Evolutionary conservation across 64 coral and sea anemone genomes (phyloP).

Genomic region (Stylophora pistillata): DNA sequence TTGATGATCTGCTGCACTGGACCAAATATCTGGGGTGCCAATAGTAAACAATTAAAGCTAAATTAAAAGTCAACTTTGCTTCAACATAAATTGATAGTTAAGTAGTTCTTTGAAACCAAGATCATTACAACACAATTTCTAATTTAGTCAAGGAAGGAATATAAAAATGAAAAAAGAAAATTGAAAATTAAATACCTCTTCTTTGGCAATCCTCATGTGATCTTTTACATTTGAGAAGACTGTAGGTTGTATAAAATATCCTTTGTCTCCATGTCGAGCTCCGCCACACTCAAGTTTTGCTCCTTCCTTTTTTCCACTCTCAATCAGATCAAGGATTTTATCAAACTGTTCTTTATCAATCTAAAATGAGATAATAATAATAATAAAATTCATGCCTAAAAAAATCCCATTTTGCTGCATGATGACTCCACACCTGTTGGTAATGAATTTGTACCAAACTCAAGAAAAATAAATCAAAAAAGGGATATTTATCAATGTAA

Average conservation of each 20-base stretch:
- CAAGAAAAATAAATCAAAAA: no score
- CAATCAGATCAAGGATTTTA: conserved; percentile 89
- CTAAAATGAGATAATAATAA: not conserved
- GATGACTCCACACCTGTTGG: no score
- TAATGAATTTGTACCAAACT: no score
- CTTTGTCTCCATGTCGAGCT: conserved; percentile 73
- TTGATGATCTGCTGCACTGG: conserved; percentile 96
- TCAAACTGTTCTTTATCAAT: conserved; percentile 89
- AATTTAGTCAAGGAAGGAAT: not conserved
- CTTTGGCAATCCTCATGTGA: conserved; percentile 87
- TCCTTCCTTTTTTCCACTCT: conserved; percentile 92
- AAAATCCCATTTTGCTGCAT: no score
- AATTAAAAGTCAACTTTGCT: not conserved
- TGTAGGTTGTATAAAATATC: conserved; percentile 90
- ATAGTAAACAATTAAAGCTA: not conserved
- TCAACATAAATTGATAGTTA: not conserved
- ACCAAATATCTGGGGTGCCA: conserved; percentile 82
- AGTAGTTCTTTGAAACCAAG: no score
- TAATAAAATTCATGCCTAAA: no score
- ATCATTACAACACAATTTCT: not conserved
- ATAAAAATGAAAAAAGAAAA: no score
- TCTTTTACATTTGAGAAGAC: conserved; percentile 90
- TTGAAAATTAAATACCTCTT: conserved; percentile 59
- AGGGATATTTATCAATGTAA: no score
- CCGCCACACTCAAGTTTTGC: conserved; percentile 89